Evolutionary conservation across 2,113 vertebrate genomes (phyloP).

Genomic region (Ivindomyrus marchei): DNA sequence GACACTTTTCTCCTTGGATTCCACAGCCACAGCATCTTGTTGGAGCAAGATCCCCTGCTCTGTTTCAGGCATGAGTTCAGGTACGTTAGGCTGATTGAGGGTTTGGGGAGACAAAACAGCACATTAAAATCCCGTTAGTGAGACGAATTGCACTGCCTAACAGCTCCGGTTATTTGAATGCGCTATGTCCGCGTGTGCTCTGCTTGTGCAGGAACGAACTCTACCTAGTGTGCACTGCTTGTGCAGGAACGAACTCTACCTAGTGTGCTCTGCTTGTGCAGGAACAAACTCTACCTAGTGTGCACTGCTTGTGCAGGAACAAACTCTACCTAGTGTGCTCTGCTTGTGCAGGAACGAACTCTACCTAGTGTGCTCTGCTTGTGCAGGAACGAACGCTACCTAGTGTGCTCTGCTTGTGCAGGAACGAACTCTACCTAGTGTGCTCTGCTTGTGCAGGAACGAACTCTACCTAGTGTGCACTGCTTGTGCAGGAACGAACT

Average conservation of each 20-base stretch:
- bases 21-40: background rate
- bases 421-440: background rate
- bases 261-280: background rate
- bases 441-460: no score
- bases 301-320: no score
- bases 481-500: no score
- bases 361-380: background rate
- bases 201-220: background rate
- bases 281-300: background rate
- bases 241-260: background rate
- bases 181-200: background rate
- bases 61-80: no score
- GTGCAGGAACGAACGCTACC: background rate
- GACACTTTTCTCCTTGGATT: background rate
- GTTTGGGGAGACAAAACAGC: slow-evolving; percentile 6
- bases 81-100: background rate
- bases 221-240: background rate
- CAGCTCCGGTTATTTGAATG: background rate
- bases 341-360: no score
- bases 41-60: background rate
- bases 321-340: background rate
- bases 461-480: background rate
- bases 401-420: no score
- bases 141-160: background rate
- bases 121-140: background rate